Conservation (phyloP, 2,797 vertebrate genomes). For the Hipposideros larvatus region DNA sequence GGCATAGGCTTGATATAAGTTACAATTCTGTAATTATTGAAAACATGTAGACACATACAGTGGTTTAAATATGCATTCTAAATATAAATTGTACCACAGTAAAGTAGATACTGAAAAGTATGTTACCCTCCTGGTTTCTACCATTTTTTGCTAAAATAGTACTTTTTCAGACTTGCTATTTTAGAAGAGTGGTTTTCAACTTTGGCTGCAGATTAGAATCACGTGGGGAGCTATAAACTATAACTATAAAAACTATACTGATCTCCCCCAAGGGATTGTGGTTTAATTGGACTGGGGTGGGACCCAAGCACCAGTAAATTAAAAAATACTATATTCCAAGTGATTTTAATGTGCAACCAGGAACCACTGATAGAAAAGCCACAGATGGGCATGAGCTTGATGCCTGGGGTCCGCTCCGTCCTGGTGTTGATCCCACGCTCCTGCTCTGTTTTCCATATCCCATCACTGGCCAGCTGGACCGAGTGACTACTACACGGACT, state of each 20-base stretch:
- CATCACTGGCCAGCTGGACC: constrained; percentile 91
- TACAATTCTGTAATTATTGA: constrained; percentile 17
- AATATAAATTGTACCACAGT: neutral
- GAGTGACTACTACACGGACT: constrained; percentile 96
- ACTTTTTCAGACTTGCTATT: constrained; percentile 29
- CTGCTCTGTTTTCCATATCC: constrained; percentile 40
- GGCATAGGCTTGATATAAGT: neutral
- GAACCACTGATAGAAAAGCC: neutral
- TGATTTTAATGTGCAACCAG: neutral
- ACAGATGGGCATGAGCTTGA: neutral
- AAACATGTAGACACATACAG: constrained; percentile 17
- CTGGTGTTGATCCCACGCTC: neutral
- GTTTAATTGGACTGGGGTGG: neutral
- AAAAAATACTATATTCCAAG: neutral
- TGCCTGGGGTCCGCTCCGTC: neutral
- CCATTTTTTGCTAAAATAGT: neutral
- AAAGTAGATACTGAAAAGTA: constrained; percentile 42
- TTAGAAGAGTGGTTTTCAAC: constrained; percentile 42
- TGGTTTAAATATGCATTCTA: neutral
- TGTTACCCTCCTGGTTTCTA: neutral
- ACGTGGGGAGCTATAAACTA: neutral
- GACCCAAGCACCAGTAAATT: neutral
- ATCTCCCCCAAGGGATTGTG: neutral
- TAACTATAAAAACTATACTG: neutral
- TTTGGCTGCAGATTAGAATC: constrained; percentile 43